Conservation (phyloP, 2,888 invertebrate species). For the Conomelus anceps region DNA sequence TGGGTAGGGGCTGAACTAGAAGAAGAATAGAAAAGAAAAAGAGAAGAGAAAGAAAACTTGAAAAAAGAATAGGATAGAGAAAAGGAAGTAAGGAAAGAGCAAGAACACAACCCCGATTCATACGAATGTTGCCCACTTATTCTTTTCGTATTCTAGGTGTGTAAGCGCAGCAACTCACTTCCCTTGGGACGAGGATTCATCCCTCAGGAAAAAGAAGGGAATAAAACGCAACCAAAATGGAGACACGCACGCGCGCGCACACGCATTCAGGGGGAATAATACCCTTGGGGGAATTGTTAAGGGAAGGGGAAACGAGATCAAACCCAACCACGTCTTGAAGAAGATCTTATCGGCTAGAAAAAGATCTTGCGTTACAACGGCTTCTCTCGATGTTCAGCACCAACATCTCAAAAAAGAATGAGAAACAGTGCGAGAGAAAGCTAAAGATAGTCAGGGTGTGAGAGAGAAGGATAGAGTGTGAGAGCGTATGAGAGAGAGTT, state of each 20-base stretch:
- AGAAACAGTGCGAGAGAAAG: background rate
- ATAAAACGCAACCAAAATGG: background rate
- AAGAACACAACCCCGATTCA: background rate
- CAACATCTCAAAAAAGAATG: background rate
- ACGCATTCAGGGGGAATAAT: background rate
- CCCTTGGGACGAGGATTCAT: background rate
- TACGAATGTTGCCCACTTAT: background rate
- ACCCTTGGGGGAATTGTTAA: background rate
- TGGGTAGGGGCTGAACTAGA: too few relatives aligned
- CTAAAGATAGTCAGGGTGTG: background rate
- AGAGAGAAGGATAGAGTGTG: background rate
- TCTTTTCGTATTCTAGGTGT: background rate
- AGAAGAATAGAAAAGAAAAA: background rate
- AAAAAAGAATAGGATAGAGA: background rate
- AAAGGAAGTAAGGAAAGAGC: background rate
- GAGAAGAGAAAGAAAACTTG: background rate
- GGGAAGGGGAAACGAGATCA: too few relatives aligned
- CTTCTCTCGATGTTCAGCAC: background rate
- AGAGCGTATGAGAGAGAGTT: background rate
- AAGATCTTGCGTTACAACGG: background rate
- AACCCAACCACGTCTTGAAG: too few relatives aligned
- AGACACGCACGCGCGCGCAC: background rate
- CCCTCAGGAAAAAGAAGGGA: background rate
- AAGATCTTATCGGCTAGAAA: background rate
- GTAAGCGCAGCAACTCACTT: background rate